Conservation (phyloP, 2,797 vertebrate genomes). For the Phyllotis vaccarum region DNA sequence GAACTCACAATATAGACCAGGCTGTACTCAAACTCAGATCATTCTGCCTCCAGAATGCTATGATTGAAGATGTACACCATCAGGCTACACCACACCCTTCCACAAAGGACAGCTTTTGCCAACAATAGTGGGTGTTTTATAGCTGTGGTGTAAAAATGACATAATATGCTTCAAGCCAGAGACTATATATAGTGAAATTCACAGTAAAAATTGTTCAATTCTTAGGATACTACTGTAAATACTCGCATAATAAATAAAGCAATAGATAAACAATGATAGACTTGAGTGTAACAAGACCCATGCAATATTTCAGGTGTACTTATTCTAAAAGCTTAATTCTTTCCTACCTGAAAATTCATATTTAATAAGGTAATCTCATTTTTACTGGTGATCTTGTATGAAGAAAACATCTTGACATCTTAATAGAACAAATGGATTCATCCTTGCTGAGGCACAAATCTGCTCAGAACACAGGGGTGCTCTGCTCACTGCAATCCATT, state of each 20-base stretch:
- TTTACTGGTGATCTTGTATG: not conserved
- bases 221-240: not conserved
- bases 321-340: not conserved
- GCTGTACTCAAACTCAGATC: too few relatives aligned
- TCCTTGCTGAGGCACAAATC: not conserved
- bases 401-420: not conserved
- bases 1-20: too few relatives aligned
- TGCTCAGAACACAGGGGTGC: accelerated
- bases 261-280: not conserved
- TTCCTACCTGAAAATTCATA: not conserved
- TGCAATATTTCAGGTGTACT: not conserved
- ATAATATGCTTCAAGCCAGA: not conserved
- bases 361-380: not conserved
- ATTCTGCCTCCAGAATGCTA: too few relatives aligned
- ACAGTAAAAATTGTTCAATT: not conserved
- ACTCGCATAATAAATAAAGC: too few relatives aligned
- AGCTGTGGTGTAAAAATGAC: not conserved
- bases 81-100: not conserved
- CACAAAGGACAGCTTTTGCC: not conserved
- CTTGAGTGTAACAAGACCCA: not conserved
- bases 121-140: not conserved
- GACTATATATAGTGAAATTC: not conserved
- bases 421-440: not conserved
- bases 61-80: too few relatives aligned
- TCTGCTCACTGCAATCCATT: not conserved